Evolutionary conservation across 2,888 invertebrate species (phyloP).

Genomic region (Parapristionchus giblindavisi): DNA sequence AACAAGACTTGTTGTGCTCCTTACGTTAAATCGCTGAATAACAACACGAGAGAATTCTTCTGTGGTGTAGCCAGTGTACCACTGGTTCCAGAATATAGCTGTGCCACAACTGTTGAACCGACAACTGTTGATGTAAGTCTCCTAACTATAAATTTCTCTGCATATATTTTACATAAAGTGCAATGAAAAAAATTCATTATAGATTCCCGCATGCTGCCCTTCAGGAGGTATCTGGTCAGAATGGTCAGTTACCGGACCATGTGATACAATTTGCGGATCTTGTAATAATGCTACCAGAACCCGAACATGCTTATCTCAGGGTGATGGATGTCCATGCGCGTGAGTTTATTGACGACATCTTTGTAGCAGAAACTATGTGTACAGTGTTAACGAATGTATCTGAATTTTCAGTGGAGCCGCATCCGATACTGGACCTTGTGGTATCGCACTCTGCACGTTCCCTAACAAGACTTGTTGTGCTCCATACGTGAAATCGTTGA

Average conservation of each 20-base stretch:
- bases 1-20: conserved; percentile 29
- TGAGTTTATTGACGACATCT: conserved; percentile 27
- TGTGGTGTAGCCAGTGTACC: neutral
- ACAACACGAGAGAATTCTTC: conserved; percentile 15
- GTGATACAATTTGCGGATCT: conserved; percentile 47
- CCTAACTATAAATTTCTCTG: no score
- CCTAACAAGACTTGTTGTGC: neutral
- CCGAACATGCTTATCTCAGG: conserved; percentile 45
- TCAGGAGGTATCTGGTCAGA: conserved; percentile 53
- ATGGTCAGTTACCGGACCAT: conserved; percentile 45
- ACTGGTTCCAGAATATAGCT: neutral
- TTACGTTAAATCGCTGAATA: conserved; percentile 20
- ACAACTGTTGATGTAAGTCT: no score
- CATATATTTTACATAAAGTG: no score
- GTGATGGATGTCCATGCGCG: conserved; percentile 47
- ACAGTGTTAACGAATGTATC: no score
- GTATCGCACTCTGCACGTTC: neutral
- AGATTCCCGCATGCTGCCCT: conserved; percentile 41
- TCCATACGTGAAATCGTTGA: neutral
- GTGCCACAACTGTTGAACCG: neutral
- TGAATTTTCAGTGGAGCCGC: neutral
- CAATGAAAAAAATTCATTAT: conserved; percentile 5
- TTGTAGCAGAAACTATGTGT: neutral
- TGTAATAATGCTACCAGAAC: conserved; percentile 42
- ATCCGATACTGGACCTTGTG: conserved; percentile 1